Base-by-base conservation (phyloP, 2,888 invertebrate genomes). In the Leptothorax acervorum region DNA sequence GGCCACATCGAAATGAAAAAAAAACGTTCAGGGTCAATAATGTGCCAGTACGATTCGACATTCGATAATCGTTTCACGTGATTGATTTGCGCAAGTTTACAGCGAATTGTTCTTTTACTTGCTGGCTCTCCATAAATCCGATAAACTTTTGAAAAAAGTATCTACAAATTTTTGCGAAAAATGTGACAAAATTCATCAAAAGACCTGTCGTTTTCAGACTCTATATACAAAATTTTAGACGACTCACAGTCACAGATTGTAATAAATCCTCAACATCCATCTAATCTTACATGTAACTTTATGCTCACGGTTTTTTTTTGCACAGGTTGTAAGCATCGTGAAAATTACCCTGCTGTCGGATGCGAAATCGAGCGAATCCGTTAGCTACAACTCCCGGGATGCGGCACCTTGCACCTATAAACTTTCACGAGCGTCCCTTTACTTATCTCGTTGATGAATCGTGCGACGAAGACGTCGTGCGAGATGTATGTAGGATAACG, bases 391-490 rank as follows among this genome's bases (percentile, higher is more conserved):
- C 23, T 42, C 31, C 6, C 28, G 31, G 11, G 11, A 53, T 42
- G 28, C 39, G 2, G 28, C 48, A 23, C n/a, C 15, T 62, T 65
- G 39, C 75, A 63, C 73, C 28, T 66, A 42, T 66, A 78, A 66
- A 78, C 76, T 78, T 78, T 78, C 76, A 55, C 76, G 31, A 68
- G n/a, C 76, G 28, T 55, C 31, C 76, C 42, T 78, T 68, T 78
- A 78, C 28, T 78, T 78, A 78, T 78, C 55, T 55, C 62, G 12
- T 28, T 76, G 42, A 55, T 68, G 31, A 76, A 55, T 68, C 66
- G 57, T 3, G 71, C 28, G 42, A 9, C 18, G 18, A 28, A 66
- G 23, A 42, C 6, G 6, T 65, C 31, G 9, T 48, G 35, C 6
- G 15, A 68, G 68, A 66, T 39, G 31, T 68, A 68, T 39, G 31